phyloP scores from a whole-genome alignment of 2,113 vertebrate species.

The Myxocyprinus asiaticus region DNA sequence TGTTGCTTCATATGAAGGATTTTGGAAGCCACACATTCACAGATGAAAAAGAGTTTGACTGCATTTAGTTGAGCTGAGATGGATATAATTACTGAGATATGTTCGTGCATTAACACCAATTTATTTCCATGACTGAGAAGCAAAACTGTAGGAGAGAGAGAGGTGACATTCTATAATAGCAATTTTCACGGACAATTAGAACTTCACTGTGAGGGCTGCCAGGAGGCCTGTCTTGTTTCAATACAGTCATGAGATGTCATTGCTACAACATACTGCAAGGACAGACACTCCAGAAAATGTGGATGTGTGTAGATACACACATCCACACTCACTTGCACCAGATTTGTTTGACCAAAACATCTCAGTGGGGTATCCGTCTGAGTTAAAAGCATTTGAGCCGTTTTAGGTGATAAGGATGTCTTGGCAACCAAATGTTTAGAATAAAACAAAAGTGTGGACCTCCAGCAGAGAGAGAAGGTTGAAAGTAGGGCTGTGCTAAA shows the following conservation, averaged over 20 bases:
- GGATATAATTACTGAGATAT: conserved; percentile 29
- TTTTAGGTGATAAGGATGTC: background rate
- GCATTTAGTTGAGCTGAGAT: background rate
- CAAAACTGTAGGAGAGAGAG: background rate
- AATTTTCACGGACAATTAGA: conserved; percentile 18
- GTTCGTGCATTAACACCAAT: conserved; percentile 9
- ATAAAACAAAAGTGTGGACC: background rate
- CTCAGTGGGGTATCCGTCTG: conserved; percentile 11
- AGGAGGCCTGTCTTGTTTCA: conserved; percentile 13
- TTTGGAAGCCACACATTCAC: conserved; percentile 20
- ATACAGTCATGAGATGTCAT: background rate
- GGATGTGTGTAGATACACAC: background rate
- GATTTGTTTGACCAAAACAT: conserved; percentile 21
- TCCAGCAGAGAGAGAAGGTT: conserved; percentile 20
- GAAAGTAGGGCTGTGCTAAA: too few species aligned
- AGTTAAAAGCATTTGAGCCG: conserved; percentile 1
- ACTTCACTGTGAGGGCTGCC: background rate
- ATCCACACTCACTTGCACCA: background rate
- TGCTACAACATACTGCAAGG: background rate
- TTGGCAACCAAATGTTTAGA: conserved; percentile 10
- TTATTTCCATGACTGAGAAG: background rate
- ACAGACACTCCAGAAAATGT: background rate
- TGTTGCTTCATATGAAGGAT: background rate
- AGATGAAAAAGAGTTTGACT: background rate
- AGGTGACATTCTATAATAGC: conserved; percentile 19